Evolutionary conservation across 2,113 vertebrate species (phyloP), one percentile per base, ranked within the genome.

Genomic region (Phycodurus eques): DNA sequence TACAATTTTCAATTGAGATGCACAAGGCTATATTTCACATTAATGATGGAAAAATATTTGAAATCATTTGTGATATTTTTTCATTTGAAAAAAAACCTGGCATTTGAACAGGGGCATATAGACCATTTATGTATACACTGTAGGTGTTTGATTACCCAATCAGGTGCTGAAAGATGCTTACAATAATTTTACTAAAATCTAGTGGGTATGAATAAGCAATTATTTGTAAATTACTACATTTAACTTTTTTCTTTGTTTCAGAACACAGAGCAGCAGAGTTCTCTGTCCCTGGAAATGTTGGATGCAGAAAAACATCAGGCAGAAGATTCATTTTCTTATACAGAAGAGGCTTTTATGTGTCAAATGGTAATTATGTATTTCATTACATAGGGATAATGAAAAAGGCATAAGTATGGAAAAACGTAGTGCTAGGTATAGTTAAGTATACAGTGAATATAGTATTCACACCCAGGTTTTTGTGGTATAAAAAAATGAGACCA

Each of bases 331-430:
- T 61, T 61, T 61, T 61, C 59, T 61, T 61, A 35, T 13, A 17
- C 31, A 2, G 31, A 33, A 17, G 59, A 61, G 31, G 31, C 59
- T 61, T 61, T 61, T 2, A 5, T 35, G 31, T 61, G 59, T 61
- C 59, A 61, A 61, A 35, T 61, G 59, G 59, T 61, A 61, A 61
- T 35, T 17, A 61, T 61, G 14, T 8, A 61, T 61, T 61, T 39
- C 15, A 35, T 61, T 61, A 61, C 31, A 10, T 17, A 8, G 31
- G 14, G 15, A 2, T 33, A 15, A 35, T 35, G 14, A 35, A 35
- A 61, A 35, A 59, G 22, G 12, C 20, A 22, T 22, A 56, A 14
- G 12, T 22, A 59, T 31, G 4, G 12, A 15, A 31, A 13, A 31
- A 31, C 1, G 15, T 14, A 14, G 49, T 51, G 15, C 49, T 51